Evolutionary conservation across 2,113 vertebrate species (phyloP).

Genomic region (Carollia perspicillata): DNA sequence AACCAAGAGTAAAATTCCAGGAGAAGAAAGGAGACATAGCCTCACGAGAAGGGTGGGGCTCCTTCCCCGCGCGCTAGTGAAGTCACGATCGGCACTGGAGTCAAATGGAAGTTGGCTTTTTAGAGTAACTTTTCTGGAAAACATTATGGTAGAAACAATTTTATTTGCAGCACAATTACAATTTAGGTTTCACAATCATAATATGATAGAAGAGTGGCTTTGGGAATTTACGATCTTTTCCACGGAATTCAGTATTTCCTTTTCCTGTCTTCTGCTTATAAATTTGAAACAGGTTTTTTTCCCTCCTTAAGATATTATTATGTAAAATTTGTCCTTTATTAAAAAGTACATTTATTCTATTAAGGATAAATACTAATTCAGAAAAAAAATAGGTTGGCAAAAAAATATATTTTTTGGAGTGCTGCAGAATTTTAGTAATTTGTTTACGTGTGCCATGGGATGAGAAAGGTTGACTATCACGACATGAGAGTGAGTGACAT

Average conservation of each 20-base stretch:
- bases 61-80: not conserved
- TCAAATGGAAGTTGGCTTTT: not conserved
- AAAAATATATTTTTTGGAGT: too few relatives aligned
- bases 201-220: not conserved
- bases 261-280: slow-evolving; percentile 13
- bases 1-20: not conserved
- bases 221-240: not conserved
- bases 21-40: not conserved
- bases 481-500: not conserved
- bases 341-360: not conserved
- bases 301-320: not conserved
- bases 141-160: not conserved
- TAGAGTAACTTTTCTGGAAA: not conserved
- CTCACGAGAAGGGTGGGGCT: slow-evolving; percentile 7
- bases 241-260: not conserved
- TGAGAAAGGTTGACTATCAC: not conserved
- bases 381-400: too few relatives aligned
- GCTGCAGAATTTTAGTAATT: too few relatives aligned
- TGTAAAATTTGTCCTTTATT: not conserved
- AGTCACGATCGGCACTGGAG: not conserved
- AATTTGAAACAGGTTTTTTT: not conserved
- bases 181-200: not conserved
- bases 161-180: not conserved
- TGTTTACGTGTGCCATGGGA: not conserved
- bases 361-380: too few relatives aligned